A percentile compares a stretch with the other conserved stretches of the same genome.
Conservation (phyloP, 2,888 invertebrate genomes). For the Rhagophthalmus giganteus region DNA sequence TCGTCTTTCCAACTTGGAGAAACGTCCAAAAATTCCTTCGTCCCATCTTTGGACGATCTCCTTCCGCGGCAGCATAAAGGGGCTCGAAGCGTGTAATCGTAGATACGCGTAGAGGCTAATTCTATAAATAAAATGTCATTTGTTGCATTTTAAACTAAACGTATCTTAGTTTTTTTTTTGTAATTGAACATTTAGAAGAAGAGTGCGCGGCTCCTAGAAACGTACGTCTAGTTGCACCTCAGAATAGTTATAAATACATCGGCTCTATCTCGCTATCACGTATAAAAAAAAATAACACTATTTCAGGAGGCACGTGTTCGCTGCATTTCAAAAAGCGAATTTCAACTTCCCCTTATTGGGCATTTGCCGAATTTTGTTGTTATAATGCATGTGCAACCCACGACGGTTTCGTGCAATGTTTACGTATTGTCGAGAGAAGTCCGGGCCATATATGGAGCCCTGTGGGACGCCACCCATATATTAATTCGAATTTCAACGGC, state of each 20-base stretch:
- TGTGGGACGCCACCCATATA: slow-evolving; percentile 9
- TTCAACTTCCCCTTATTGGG: not conserved
- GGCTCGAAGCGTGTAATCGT: not conserved
- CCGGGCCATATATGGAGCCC: slow-evolving; percentile 18
- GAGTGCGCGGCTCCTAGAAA: slow-evolving; percentile 6
- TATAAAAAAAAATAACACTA: slow-evolving; percentile 5
- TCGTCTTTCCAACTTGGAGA: not conserved
- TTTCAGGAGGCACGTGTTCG: slow-evolving; percentile 5
- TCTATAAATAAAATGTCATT: slow-evolving; percentile 28
- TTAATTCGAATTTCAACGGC: no score
- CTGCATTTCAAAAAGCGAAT: slow-evolving; percentile 5
- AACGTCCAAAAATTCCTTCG: not conserved
- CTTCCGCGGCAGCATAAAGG: no score
- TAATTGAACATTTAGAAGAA: slow-evolving; percentile 5
- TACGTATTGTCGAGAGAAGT: slow-evolving; percentile 16
- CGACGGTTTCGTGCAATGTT: slow-evolving; percentile 16
- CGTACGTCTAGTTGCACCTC: slow-evolving; percentile 6
- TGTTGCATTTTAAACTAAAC: slow-evolving; percentile 25
- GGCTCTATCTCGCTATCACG: slow-evolving; percentile 13
- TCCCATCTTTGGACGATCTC: no score
- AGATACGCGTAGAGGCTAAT: slow-evolving; percentile 4
- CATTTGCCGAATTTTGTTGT: slow-evolving; percentile 2
- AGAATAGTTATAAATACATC: slow-evolving; percentile 15
- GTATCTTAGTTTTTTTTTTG: slow-evolving; percentile 16
- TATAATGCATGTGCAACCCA: slow-evolving; percentile 4